These are phyloP conservation scores for Tetrax tetrax DNA, from an alignment of 2,113 vertebrate species.

Conservation along the genomic window DNA sequence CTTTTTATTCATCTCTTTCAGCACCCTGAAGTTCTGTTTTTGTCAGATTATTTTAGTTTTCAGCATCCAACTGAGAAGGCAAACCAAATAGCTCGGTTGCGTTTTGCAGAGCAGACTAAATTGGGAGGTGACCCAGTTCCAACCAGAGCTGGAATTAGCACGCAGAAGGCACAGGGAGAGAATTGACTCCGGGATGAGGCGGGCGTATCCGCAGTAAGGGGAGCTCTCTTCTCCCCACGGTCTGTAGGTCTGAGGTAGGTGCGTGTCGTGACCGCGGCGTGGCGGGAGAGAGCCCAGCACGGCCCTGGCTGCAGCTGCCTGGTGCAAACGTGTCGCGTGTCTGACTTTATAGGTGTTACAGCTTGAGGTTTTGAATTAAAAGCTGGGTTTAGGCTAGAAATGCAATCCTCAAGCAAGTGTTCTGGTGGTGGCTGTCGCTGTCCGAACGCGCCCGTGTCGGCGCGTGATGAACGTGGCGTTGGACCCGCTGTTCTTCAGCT, in stretches of 20 bases:
- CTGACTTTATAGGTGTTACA: not conserved
- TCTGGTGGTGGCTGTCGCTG: not conserved
- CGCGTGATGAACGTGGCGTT: not conserved
- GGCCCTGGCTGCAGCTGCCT: accelerated
- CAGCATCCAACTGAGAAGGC: not conserved
- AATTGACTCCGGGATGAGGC: not conserved
- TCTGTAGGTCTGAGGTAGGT: not conserved
- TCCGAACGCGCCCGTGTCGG: not conserved
- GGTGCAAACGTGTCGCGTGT: not conserved
- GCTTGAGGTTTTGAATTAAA: not conserved
- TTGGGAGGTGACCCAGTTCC: constrained; percentile 30
- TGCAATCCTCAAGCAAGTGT: not conserved
- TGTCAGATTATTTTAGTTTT: not conserved
- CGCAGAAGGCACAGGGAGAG: not conserved
- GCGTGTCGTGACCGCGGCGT: accelerated
- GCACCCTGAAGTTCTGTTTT: not conserved
- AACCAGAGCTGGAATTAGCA: not conserved
- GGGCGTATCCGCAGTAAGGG: not conserved
- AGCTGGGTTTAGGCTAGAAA: not conserved
- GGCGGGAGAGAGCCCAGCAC: too few species aligned
- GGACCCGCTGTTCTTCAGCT: not conserved
- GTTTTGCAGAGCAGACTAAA: constrained; percentile 1
- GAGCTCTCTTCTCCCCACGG: not conserved
- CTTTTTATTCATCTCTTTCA: not conserved
- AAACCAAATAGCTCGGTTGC: not conserved